These are phyloP conservation scores for Pyrocephalus nanus DNA, from an alignment of 2,797 vertebrate genomes.

Conservation along the genomic window DNA sequence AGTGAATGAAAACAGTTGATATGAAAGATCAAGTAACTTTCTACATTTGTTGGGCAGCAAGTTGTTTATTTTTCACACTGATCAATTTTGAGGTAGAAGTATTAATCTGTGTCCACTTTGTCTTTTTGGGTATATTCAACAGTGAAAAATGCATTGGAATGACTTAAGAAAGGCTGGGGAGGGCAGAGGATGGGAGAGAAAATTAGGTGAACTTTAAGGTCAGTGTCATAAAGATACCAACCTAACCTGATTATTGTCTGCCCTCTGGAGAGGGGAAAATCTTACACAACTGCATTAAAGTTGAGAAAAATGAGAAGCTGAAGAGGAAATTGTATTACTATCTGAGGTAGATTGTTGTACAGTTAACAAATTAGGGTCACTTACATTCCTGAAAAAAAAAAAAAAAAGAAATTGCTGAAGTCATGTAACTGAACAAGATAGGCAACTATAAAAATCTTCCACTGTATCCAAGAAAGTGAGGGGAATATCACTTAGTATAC, in stretches of 20 bases:
- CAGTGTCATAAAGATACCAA: conserved; percentile 26
- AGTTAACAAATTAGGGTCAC: conserved; percentile 46
- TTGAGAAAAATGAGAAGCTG: conserved; percentile 70
- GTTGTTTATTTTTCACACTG: conserved; percentile 45
- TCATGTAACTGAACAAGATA: background rate
- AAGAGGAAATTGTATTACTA: conserved; percentile 73
- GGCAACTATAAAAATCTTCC: background rate
- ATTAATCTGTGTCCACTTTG: conserved; percentile 45
- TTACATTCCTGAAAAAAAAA: conserved; percentile 17
- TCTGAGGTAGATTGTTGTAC: conserved; percentile 62
- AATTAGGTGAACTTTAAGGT: conserved; percentile 49
- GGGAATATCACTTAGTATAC: conserved; percentile 24
- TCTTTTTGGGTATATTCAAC: conserved; percentile 42
- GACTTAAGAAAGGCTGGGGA: background rate
- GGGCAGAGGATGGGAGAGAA: background rate
- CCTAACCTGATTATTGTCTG: conserved; percentile 65
- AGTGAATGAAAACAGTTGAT: conserved; percentile 10
- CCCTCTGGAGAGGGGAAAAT: conserved; percentile 61
- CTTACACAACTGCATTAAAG: conserved; percentile 66
- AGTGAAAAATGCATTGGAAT: conserved; percentile 57
- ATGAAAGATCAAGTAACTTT: conserved; percentile 50
- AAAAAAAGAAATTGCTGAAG: background rate
- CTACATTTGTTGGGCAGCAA: background rate
- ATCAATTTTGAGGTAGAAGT: conserved; percentile 54
- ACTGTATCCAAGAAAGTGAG: background rate